These are phyloP conservation scores for Emys orbicularis DNA, from an alignment of 2,797 vertebrate species.

Conservation along the genomic window DNA sequence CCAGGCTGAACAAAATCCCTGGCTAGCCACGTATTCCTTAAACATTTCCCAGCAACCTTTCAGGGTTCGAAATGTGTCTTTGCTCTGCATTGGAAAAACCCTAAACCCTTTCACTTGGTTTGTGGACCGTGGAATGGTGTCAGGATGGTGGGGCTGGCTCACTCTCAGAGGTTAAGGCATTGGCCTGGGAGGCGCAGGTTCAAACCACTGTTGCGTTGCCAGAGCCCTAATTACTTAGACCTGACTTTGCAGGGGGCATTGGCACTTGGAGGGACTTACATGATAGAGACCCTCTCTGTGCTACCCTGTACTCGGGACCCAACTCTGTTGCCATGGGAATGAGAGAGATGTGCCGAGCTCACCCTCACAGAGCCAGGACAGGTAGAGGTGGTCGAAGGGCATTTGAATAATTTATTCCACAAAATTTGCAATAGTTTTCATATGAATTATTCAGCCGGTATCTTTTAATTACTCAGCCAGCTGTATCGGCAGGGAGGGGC, in stretches of 20 bases:
- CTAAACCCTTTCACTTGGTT: neutral
- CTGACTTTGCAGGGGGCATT: neutral
- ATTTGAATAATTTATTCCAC: neutral
- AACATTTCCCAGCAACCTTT: neutral
- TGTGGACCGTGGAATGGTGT: neutral
- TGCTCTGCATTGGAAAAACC: neutral
- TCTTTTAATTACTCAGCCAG: neutral
- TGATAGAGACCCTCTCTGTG: neutral
- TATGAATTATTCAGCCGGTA: neutral
- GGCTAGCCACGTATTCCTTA: neutral
- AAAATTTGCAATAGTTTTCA: neutral
- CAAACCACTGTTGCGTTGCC: neutral
- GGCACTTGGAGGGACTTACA: neutral
- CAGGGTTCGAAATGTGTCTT: neutral
- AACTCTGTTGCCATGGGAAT: accelerated
- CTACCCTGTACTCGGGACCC: neutral
- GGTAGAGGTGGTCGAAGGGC: accelerated
- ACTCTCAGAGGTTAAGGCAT: neutral
- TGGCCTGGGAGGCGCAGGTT: neutral
- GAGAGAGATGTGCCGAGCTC: accelerated
- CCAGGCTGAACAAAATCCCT: neutral
- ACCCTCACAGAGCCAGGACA: neutral
- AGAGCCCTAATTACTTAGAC: neutral
- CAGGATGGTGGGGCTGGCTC: neutral
- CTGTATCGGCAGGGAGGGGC: neutral